These are phyloP conservation scores for Neodiprion lecontei DNA, from an alignment of 1,140 invertebrate species.

Conservation along the genomic window DNA sequence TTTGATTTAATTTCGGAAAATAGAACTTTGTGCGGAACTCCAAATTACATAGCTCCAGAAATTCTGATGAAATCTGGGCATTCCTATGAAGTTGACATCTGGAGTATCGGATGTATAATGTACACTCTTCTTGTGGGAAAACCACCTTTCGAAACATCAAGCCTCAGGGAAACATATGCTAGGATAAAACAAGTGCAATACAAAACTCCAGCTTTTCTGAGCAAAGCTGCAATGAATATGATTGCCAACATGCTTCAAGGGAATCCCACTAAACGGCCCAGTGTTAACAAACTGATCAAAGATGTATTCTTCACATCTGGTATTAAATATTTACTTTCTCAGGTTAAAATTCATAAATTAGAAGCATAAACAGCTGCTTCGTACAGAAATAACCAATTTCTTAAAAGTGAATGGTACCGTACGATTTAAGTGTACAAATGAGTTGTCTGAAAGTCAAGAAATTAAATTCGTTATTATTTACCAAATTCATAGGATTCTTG, in stretches of 20 bases:
- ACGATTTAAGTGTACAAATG: not conserved
- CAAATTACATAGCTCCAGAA: slow-evolving; percentile 98
- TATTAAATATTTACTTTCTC: slow-evolving; percentile 33
- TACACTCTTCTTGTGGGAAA: slow-evolving; percentile 94
- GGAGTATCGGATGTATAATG: slow-evolving; percentile 96
- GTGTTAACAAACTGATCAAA: slow-evolving; percentile 76
- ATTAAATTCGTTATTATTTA: not conserved
- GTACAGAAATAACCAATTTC: too few species aligned
- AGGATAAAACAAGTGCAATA: slow-evolving; percentile 95
- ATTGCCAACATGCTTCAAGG: slow-evolving; percentile 86
- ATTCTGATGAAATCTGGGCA: slow-evolving; percentile 93
- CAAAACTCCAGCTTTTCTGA: slow-evolving; percentile 77
- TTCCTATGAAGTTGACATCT: slow-evolving; percentile 96
- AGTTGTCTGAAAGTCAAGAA: not conserved
- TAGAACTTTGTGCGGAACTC: slow-evolving; percentile 92
- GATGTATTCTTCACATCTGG: slow-evolving; percentile 74
- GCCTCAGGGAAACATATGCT: slow-evolving; percentile 87
- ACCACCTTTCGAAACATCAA: slow-evolving; percentile 95
- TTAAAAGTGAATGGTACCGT: not conserved
- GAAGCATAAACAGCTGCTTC: not conserved
- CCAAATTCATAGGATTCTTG: slow-evolving; percentile 76
- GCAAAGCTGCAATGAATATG: slow-evolving; percentile 76
- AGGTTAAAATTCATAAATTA: not conserved
- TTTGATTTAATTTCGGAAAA: slow-evolving; percentile 20
- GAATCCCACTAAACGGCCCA: slow-evolving; percentile 82